phyloP scores from a whole-genome alignment of 2,797 vertebrate species.

The Hipposideros larvatus region DNA sequence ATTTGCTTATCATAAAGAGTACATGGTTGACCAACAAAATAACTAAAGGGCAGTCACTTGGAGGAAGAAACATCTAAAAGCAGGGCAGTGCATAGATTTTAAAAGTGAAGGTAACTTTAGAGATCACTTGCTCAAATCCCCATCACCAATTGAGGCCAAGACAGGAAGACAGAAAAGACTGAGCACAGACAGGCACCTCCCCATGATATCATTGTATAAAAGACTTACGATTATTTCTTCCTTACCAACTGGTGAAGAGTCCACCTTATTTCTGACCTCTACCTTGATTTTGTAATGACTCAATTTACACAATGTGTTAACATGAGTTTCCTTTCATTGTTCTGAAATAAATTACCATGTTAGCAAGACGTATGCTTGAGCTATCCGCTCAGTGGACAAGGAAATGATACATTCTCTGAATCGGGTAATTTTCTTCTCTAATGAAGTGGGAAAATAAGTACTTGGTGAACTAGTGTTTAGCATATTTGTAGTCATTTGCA shows the following conservation, averaged over 20 bases:
- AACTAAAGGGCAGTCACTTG: neutral
- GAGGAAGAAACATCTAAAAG: neutral
- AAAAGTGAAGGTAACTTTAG: neutral
- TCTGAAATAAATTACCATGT: slow-evolving; percentile 41
- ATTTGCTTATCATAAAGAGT: neutral
- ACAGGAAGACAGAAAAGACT: neutral
- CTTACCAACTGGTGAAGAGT: neutral
- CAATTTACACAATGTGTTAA: neutral
- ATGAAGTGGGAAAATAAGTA: slow-evolving; percentile 72
- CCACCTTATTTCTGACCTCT: neutral
- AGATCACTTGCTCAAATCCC: neutral
- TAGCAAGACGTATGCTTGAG: slow-evolving; percentile 43
- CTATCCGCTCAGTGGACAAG: slow-evolving; percentile 20
- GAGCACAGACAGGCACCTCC: neutral
- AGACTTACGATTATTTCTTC: neutral
- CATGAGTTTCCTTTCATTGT: slow-evolving; percentile 23
- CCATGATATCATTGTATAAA: neutral
- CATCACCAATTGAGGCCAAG: neutral
- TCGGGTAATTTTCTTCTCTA: slow-evolving; percentile 73
- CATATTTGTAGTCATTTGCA: slow-evolving; percentile 56
- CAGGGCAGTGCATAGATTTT: neutral
- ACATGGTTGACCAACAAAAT: neutral
- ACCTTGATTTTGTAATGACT: slow-evolving; percentile 38
- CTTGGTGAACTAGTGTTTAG: slow-evolving; percentile 40
- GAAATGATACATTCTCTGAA: slow-evolving; percentile 67